Percentiles rank a stretch among this genome's conserved stretches.
Conservation (phyloP, 2,888 invertebrate species). For the Mamestra brassicae region DNA sequence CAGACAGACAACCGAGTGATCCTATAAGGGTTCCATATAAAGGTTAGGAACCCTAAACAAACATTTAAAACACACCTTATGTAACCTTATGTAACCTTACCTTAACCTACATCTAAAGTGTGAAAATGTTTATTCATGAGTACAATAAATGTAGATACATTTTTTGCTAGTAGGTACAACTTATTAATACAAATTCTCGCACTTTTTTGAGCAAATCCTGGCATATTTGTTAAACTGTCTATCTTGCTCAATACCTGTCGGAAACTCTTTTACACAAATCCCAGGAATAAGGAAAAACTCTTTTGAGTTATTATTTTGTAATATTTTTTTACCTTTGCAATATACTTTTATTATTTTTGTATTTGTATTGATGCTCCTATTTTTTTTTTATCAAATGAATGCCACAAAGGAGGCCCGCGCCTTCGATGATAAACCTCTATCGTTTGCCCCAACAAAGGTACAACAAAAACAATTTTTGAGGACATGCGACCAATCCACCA, state of each 20-base stretch:
- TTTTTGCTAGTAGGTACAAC: constrained; percentile 2
- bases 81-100: neutral
- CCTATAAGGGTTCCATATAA: no score
- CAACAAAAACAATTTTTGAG: constrained; percentile 32
- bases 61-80: no score
- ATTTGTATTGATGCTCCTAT: neutral
- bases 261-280: constrained; percentile 22
- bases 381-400: neutral
- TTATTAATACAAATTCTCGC: constrained; percentile 10
- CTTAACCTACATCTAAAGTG: neutral
- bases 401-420: no score
- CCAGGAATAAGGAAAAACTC: neutral
- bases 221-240: constrained; percentile 38
- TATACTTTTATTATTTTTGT: constrained; percentile 2
- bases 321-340: constrained; percentile 11
- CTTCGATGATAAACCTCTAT: neutral
- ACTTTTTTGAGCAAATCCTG: constrained; percentile 22
- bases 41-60: no score
- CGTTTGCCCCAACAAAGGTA: neutral
- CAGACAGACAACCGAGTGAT: no score
- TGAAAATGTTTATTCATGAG: neutral
- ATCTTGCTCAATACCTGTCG: constrained; percentile 43
- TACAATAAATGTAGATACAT: neutral
- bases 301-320: constrained; percentile 15
- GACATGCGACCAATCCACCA: constrained; percentile 29